These are phyloP conservation scores for Zonotrichia leucophrys DNA, from an alignment of 2,113 vertebrate species.

Conservation along the genomic window DNA sequence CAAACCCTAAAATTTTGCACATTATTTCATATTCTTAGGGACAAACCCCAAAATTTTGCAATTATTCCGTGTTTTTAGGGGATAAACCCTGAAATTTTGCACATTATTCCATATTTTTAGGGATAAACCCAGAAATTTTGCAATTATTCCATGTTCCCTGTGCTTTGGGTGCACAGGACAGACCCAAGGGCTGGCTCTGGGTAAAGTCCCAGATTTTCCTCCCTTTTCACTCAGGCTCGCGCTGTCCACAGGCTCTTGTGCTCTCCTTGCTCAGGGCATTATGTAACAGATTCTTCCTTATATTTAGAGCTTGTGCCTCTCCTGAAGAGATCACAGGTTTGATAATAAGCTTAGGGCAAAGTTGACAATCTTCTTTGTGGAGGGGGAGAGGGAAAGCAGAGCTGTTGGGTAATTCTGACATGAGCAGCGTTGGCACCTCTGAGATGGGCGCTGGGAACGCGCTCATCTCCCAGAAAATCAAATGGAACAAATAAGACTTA, in stretches of 20 bases:
- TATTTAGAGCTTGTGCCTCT: conserved; percentile 39
- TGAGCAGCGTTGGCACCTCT: not conserved
- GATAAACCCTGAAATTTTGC: too few relatives aligned
- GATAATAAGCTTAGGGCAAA: conserved; percentile 39
- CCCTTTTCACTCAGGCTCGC: not conserved
- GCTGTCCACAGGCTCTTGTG: not conserved
- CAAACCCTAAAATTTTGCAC: not conserved
- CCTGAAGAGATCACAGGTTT: conserved; percentile 29
- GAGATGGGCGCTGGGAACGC: not conserved
- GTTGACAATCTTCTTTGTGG: not conserved
- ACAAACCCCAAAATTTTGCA: too few relatives aligned
- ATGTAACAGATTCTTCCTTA: not conserved
- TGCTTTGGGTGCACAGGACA: not conserved
- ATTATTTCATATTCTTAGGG: too few relatives aligned
- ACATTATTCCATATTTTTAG: not conserved
- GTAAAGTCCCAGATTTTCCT: not conserved
- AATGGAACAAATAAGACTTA: not conserved
- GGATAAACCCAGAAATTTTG: not conserved
- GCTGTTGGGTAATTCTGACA: not conserved
- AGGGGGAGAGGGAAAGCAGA: not conserved
- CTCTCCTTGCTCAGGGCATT: not conserved
- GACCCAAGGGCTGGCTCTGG: not conserved
- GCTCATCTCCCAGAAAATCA: not conserved
- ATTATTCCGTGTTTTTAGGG: too few relatives aligned
- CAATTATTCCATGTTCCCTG: rapidly evolving